Conservation (phyloP, 1,140 invertebrate genomes). For the Cyclina sinensis region DNA sequence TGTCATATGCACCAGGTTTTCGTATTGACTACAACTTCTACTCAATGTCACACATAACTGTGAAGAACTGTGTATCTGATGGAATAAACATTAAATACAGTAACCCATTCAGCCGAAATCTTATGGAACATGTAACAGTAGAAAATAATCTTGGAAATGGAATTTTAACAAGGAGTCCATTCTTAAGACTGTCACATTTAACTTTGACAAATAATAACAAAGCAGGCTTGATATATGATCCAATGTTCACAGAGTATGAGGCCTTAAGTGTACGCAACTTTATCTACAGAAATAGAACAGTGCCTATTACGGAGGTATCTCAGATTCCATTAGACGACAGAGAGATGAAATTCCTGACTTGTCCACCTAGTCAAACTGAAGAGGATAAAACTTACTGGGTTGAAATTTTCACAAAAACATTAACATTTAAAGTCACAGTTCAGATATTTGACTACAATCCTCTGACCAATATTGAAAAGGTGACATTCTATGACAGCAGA, state of each 20-base stretch:
- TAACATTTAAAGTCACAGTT: conserved; percentile 68
- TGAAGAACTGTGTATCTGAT: conserved; percentile 88
- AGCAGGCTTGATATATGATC: conserved; percentile 97
- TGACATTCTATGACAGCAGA: conserved; percentile 80
- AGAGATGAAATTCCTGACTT: conserved; percentile 74
- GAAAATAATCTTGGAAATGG: conserved; percentile 82
- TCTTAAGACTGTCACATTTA: conserved; percentile 77
- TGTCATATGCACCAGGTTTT: conserved; percentile 95
- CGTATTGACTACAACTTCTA: conserved; percentile 99
- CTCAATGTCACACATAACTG: conserved; percentile 88
- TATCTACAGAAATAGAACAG: conserved; percentile 74
- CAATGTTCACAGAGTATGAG: conserved; percentile 91
- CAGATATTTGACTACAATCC: conserved; percentile 86
- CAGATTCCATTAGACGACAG: conserved; percentile 58
- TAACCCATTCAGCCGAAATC: conserved; percentile 90
- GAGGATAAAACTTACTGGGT: conserved; percentile 74
- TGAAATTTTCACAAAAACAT: conserved; percentile 64
- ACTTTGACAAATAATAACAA: conserved; percentile 90
- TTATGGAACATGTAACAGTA: conserved; percentile 79
- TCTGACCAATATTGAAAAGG: conserved; percentile 80
- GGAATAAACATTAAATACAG: conserved; percentile 95
- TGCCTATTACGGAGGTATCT: conserved; percentile 51
- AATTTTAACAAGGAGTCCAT: conserved; percentile 79
- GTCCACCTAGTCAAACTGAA: conserved; percentile 56
- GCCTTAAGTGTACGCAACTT: conserved; percentile 81